These are phyloP conservation scores for Adelphocoris suturalis DNA, from an alignment of 2,888 invertebrate species.

Conservation along the genomic window DNA sequence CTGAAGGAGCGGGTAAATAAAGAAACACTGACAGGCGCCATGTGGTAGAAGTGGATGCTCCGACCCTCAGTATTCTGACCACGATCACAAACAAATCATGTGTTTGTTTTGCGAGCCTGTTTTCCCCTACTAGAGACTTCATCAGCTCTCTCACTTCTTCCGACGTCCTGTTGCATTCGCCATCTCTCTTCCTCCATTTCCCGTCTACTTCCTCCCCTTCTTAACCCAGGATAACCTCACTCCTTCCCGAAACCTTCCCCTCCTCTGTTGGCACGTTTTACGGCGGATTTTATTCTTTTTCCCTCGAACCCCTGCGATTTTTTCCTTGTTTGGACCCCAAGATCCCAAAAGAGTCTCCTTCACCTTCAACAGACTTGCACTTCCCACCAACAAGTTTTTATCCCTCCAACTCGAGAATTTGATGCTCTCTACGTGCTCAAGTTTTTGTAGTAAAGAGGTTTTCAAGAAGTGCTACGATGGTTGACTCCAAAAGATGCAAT, in stretches of 20 bases:
- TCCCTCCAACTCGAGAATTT: not conserved
- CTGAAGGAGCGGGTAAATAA: constrained; percentile 23
- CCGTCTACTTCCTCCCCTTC: not conserved
- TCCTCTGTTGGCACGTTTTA: not conserved
- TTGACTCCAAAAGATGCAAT: too few relatives aligned
- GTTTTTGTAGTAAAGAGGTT: not conserved
- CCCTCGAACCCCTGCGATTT: not conserved
- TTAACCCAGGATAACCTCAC: not conserved
- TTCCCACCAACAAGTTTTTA: constrained; percentile 1
- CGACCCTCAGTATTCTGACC: constrained; percentile 41
- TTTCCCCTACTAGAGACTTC: constrained; percentile 29
- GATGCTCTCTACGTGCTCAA: constrained; percentile 4
- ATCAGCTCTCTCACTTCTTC: not conserved
- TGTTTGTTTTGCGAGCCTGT: constrained; percentile 57
- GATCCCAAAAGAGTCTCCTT: not conserved
- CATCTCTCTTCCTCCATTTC: constrained; percentile 25
- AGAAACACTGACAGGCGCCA: constrained; percentile 1
- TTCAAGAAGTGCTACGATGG: too few relatives aligned
- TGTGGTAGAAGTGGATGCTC: not conserved
- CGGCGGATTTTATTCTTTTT: not conserved
- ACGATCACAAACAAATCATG: constrained; percentile 63
- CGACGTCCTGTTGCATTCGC: not conserved
- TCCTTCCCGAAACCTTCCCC: not conserved
- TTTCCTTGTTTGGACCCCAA: not conserved
- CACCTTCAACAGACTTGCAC: constrained; percentile 7